phyloP scores from a whole-genome alignment of 2,113 vertebrate species.

The Sciurus niger region DNA sequence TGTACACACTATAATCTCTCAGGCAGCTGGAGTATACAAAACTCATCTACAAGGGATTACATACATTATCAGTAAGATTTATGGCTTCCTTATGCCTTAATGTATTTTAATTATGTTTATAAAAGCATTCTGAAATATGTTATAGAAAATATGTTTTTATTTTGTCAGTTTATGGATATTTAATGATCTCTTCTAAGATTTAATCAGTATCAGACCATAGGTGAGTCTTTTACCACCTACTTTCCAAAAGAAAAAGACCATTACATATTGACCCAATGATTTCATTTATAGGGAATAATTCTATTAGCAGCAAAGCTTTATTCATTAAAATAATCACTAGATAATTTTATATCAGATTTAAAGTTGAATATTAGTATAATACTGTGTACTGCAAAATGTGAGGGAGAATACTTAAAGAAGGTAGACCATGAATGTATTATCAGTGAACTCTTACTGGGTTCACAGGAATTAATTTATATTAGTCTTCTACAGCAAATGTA shows the following conservation, averaged over 20 bases:
- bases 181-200: not conserved
- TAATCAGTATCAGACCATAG: not conserved
- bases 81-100: not conserved
- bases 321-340: not conserved
- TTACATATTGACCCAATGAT: not conserved
- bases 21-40: constrained; percentile 29
- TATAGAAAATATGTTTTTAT: constrained; percentile 43
- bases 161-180: constrained; percentile 34
- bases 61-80: not conserved
- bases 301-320: constrained; percentile 26
- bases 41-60: constrained; percentile 55
- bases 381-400: not conserved
- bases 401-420: not conserved
- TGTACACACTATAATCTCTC: constrained; percentile 19
- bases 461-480: not conserved
- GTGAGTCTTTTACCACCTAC: not conserved
- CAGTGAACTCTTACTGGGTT: not conserved
- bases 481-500: not conserved
- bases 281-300: constrained; percentile 16
- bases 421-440: no score
- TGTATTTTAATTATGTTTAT: constrained; percentile 66
- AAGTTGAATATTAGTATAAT: not conserved
- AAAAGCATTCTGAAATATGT: not conserved
- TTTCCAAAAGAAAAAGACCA: not conserved
- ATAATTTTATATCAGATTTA: not conserved